Percentiles rank a stretch among this genome's conserved stretches.
phyloP scores from a whole-genome alignment of 92 coral and sea anemone genomes.

The Plumapathes pennacea region DNA sequence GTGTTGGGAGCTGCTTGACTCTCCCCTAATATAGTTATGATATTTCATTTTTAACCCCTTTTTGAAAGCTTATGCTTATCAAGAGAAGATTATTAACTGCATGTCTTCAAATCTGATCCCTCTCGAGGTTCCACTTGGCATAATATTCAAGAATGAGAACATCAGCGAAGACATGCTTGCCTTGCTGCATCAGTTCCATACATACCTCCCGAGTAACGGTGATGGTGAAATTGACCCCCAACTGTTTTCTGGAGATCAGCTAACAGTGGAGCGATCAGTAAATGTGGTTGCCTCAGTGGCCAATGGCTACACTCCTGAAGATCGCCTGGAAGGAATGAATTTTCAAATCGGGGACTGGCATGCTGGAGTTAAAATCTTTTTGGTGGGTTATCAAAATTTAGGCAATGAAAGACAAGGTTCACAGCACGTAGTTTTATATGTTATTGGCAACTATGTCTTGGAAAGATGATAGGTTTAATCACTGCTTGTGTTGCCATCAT shows the following conservation, averaged over 20 bases:
- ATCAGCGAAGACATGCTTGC: constrained; percentile 34
- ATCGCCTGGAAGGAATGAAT: constrained; percentile 58
- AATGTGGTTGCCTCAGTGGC: constrained; percentile 62
- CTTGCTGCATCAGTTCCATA: constrained; percentile 37
- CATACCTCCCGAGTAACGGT: constrained; percentile 21
- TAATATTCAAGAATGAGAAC: constrained; percentile 36
- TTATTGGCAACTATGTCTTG: no score
- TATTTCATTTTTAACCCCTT: no score
- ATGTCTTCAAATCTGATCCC: no score
- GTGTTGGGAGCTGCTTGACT: no score
- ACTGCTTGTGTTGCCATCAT: no score
- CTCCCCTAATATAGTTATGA: no score
- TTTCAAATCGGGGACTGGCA: constrained; percentile 71
- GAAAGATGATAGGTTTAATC: no score
- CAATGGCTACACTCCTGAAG: constrained; percentile 55
- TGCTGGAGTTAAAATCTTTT: constrained; percentile 59
- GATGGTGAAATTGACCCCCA: constrained; percentile 23
- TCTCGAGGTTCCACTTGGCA: constrained; percentile 32
- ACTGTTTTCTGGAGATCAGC: constrained; percentile 48
- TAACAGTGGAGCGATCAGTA: constrained; percentile 60
- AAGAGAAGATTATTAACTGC: no score
- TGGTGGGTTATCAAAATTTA: constrained; percentile 39
- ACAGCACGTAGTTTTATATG: no score
- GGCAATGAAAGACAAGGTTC: no score
- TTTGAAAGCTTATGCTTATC: no score